phyloP scores from a whole-genome alignment of 2,888 invertebrate species.

The Sinelater perroti region DNA sequence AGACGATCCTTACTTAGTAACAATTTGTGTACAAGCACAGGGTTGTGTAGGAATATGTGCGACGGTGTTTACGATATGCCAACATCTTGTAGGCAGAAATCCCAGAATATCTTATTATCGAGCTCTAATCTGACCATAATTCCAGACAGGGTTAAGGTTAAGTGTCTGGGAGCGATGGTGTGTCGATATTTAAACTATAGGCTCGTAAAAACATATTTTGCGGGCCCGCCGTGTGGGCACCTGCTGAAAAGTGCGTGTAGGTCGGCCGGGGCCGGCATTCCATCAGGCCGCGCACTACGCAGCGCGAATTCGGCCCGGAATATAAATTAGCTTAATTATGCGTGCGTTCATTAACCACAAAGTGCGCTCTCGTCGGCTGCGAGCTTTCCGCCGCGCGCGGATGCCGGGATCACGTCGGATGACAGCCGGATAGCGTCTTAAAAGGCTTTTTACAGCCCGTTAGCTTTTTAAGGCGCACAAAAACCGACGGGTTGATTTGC shows the following conservation, averaged over 20 bases:
- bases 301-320: constrained; percentile 2
- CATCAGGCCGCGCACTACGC: constrained; percentile 3
- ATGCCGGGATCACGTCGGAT: constrained; percentile 15
- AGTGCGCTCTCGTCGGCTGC: constrained; percentile 12
- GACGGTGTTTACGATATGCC: constrained; percentile 39
- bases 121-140: constrained; percentile 34
- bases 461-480: not conserved
- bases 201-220: constrained; percentile 3
- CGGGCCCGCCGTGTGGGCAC: not conserved
- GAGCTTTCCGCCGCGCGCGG: constrained; percentile 14
- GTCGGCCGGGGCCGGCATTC: not conserved
- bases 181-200: constrained; percentile 15
- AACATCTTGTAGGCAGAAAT: constrained; percentile 41
- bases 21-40: constrained; percentile 23
- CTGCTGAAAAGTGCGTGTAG: constrained; percentile 7
- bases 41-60: constrained; percentile 34
- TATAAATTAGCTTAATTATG: constrained; percentile 19
- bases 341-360: constrained; percentile 12
- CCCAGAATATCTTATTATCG: constrained; percentile 39
- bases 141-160: constrained; percentile 20
- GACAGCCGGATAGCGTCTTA: constrained; percentile 21
- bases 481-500: no score
- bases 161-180: constrained; percentile 16
- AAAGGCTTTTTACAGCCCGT: constrained; percentile 23
- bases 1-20: no score